phyloP scores from a whole-genome alignment of 2,797 vertebrate species.

The Labroides dimidiatus region DNA sequence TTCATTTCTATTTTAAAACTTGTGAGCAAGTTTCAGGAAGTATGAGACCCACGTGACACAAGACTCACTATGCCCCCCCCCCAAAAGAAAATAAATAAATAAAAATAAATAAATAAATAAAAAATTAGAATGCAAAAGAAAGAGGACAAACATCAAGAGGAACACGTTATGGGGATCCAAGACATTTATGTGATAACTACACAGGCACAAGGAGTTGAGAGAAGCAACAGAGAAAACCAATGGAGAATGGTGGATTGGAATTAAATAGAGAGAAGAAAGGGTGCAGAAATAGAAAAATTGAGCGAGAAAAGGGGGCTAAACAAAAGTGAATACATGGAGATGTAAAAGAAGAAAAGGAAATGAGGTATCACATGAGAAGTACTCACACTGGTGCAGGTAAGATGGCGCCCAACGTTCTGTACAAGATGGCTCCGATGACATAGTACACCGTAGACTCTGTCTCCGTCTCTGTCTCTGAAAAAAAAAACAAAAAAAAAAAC shows the following conservation, averaged over 20 bases:
- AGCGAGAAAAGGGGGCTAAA: background rate
- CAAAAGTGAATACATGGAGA: constrained; percentile 7
- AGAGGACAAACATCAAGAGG: constrained; percentile 18
- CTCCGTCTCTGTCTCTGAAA: constrained; percentile 87
- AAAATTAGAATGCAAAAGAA: constrained; percentile 31
- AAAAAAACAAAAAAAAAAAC: constrained; percentile 22
- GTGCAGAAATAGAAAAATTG: constrained; percentile 41
- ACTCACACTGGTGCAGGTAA: constrained; percentile 93
- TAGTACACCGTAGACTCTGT: constrained; percentile 88
- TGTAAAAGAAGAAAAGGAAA: constrained; percentile 24
- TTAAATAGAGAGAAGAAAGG: constrained; percentile 39
- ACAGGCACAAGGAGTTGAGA: constrained; percentile 5
- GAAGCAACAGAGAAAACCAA: constrained; percentile 26
- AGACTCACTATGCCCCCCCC: constrained; percentile 15
- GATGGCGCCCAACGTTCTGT: constrained; percentile 93
- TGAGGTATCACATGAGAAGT: background rate
- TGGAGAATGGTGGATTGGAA: constrained; percentile 33
- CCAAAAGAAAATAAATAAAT: background rate
- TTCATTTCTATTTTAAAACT: constrained; percentile 44
- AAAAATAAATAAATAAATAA: constrained; percentile 21
- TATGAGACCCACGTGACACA: constrained; percentile 27
- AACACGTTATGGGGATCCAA: constrained; percentile 39
- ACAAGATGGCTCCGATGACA: constrained; percentile 95
- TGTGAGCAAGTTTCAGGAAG: constrained; percentile 38
- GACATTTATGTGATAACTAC: constrained; percentile 43